These are phyloP conservation scores for Pemphredon lugubris DNA, from an alignment of 2,888 invertebrate species.

Conservation along the genomic window DNA sequence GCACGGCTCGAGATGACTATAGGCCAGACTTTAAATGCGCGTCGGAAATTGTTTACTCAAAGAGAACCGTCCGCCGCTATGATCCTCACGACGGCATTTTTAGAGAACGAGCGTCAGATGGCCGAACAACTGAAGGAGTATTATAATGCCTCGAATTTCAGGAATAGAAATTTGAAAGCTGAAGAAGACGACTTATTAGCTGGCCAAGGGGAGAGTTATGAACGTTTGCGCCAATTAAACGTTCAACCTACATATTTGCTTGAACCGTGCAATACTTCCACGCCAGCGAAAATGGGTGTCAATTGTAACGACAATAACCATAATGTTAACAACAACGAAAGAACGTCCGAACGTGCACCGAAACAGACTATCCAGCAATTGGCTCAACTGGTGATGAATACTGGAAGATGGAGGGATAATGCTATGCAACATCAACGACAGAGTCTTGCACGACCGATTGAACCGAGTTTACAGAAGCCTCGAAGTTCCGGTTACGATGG, in stretches of 20 bases:
- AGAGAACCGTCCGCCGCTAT: conserved; percentile 72
- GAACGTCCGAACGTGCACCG: conserved; percentile 46
- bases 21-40: conserved; percentile 61
- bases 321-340: conserved; percentile 27
- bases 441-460: not conserved
- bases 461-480: conserved; percentile 8
- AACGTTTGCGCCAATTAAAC: conserved; percentile 70
- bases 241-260: conserved; percentile 34
- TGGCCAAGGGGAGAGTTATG: conserved; percentile 74
- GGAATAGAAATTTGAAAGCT: conserved; percentile 5
- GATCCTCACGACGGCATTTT: conserved; percentile 73
- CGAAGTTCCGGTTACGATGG: conserved; percentile 17
- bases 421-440: conserved; percentile 38
- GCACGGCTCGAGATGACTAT: conserved; percentile 65
- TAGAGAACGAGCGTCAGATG: conserved; percentile 73
- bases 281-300: conserved; percentile 71
- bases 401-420: conserved; percentile 76
- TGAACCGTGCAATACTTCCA: conserved; percentile 74
- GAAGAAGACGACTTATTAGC: conserved; percentile 65
- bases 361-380: conserved; percentile 77
- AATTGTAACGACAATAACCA: conserved; percentile 20
- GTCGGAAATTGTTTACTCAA: conserved; percentile 66
- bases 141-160: conserved; percentile 37
- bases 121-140: conserved; percentile 47
- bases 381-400: conserved; percentile 77